These are phyloP conservation scores for Scaptomyza cyrtandrae DNA, from an alignment of 2,888 invertebrate species.

Conservation along the genomic window DNA sequence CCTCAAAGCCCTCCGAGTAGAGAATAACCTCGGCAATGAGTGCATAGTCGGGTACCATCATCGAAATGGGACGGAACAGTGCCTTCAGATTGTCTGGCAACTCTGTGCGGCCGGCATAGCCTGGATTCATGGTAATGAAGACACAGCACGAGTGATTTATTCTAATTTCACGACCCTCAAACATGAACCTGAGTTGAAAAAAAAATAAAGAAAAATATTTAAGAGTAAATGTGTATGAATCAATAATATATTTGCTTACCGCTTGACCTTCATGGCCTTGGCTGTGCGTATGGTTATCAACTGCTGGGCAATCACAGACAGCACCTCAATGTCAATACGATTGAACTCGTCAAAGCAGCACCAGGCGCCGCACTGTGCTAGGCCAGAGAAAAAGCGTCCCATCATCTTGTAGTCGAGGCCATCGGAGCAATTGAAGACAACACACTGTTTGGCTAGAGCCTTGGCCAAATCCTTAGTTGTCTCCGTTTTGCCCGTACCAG, in stretches of 20 bases:
- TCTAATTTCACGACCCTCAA: conserved; percentile 95
- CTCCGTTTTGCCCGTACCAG: conserved; percentile 95
- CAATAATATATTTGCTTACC: conserved; percentile 53
- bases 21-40: conserved; percentile 95
- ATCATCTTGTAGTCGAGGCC: conserved; percentile 87
- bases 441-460: conserved; percentile 94
- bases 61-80: conserved; percentile 93
- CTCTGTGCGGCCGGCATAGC: conserved; percentile 95
- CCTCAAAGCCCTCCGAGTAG: conserved; percentile 97
- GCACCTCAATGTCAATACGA: conserved; percentile 94
- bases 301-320: conserved; percentile 95
- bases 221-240: not conserved
- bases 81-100: conserved; percentile 95
- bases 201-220: not conserved
- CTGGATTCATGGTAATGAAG: conserved; percentile 97
- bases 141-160: conserved; percentile 92
- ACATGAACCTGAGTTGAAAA: conserved; percentile 88
- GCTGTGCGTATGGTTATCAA: conserved; percentile 94
- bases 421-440: conserved; percentile 96
- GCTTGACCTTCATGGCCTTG: conserved; percentile 88
- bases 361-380: conserved; percentile 96
- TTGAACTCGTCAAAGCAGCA: conserved; percentile 97
- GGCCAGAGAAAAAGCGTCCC: conserved; percentile 95
- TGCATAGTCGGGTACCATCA: conserved; percentile 97
- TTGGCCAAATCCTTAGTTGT: conserved; percentile 96